phyloP scores from a whole-genome alignment of 2,888 invertebrate genomes.

The Campaea margaritaria region DNA sequence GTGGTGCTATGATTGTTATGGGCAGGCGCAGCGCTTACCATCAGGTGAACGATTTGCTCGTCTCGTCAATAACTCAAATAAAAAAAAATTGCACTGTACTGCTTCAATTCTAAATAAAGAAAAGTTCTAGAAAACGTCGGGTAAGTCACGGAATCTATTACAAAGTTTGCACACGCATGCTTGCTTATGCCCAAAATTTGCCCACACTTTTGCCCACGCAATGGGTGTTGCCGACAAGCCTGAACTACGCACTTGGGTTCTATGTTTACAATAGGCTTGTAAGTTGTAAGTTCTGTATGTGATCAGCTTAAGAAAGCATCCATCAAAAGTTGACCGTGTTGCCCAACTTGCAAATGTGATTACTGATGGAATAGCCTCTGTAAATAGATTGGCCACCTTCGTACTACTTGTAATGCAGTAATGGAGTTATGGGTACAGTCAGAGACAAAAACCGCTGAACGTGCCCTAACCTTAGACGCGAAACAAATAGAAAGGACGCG shows the following conservation, averaged over 20 bases:
- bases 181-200: no score
- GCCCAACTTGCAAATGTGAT: conserved; percentile 20
- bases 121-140: no score
- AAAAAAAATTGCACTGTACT: no score
- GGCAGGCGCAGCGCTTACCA: no score
- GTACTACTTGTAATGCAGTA: neutral
- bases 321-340: conserved; percentile 21
- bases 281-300: conserved; percentile 5
- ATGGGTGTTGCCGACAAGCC: neutral
- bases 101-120: no score
- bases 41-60: no score
- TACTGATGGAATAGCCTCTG: conserved; percentile 19
- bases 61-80: no score
- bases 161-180: no score
- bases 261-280: neutral
- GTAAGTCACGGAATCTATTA: no score
- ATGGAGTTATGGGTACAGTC: conserved; percentile 5
- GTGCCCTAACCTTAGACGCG: no score
- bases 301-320: conserved; percentile 23
- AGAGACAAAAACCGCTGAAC: neutral
- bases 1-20: no score
- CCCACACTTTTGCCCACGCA: neutral
- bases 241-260: neutral
- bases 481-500: no score
- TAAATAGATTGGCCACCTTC: conserved; percentile 23